Evolutionary conservation across 1,140 invertebrate species (phyloP).

Genomic region (Drosophila erecta): DNA sequence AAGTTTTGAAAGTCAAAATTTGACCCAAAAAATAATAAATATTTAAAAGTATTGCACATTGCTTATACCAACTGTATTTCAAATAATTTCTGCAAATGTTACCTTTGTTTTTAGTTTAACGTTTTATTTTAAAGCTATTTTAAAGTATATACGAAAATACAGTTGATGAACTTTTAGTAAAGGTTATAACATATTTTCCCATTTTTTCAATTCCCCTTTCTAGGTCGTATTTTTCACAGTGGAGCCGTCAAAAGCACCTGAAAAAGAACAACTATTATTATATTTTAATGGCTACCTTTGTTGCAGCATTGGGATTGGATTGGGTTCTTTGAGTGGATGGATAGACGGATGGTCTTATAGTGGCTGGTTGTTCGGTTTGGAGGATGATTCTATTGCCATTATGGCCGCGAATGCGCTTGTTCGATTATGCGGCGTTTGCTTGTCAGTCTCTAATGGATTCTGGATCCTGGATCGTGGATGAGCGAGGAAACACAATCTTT

Average conservation of each 20-base stretch:
- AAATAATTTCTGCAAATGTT: no score
- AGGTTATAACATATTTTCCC: no score
- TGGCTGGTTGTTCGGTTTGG: conserved; percentile 18
- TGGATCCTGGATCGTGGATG: conserved; percentile 11
- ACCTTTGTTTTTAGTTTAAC: no score
- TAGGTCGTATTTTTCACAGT: not conserved
- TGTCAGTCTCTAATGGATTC: conserved; percentile 76
- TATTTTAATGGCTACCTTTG: conserved; percentile 80
- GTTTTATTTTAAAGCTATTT: no score
- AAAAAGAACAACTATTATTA: conserved; percentile 74
- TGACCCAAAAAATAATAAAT: no score
- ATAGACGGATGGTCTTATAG: conserved; percentile 16
- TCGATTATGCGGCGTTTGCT: conserved; percentile 69
- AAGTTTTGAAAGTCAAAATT: not conserved
- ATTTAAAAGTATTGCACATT: no score
- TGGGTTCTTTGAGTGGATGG: conserved; percentile 41
- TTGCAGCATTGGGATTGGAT: conserved; percentile 51
- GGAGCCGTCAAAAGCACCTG: conserved; percentile 43
- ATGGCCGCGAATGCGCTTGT: conserved; percentile 67
- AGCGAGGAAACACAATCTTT: conserved; percentile 59
- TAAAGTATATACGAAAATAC: no score
- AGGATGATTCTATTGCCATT: conserved; percentile 71
- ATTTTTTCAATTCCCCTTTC: not conserved
- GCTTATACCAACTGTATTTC: not conserved
- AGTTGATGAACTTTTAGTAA: no score